Evolutionary conservation across 1,140 invertebrate species (phyloP).

Genomic region (Macrosteles quadrilineatus): DNA sequence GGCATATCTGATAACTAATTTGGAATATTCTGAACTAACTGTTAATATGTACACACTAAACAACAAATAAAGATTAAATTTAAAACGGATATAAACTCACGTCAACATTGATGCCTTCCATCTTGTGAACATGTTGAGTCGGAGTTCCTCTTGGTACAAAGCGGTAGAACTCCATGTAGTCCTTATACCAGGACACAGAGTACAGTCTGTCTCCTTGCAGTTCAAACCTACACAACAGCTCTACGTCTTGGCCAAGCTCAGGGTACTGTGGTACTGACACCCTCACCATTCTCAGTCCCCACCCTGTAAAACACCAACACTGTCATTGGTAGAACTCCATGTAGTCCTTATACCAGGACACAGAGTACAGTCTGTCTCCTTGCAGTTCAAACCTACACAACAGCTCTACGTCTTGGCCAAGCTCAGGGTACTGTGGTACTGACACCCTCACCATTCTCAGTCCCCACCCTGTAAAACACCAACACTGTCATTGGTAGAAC

Average conservation of each 20-base stretch:
- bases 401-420: neutral
- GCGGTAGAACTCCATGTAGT: constrained; percentile 83
- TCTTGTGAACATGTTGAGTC: constrained; percentile 68
- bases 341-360: constrained; percentile 87
- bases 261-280: neutral
- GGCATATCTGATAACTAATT: no score
- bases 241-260: neutral
- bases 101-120: constrained; percentile 77
- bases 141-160: constrained; percentile 75
- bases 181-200: constrained; percentile 82
- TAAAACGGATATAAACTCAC: no score
- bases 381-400: neutral
- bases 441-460: neutral
- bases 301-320: neutral
- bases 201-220: constrained; percentile 58
- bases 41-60: no score
- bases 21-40: no score
- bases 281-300: neutral
- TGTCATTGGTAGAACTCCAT: no score
- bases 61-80: no score
- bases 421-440: neutral
- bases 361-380: constrained; percentile 66
- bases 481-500: neutral
- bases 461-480: neutral
- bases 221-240: neutral